Percentiles rank a stretch among this genome's conserved stretches.
Conservation (phyloP, 2,888 invertebrate genomes). For the Sphecodes monilicornis region DNA sequence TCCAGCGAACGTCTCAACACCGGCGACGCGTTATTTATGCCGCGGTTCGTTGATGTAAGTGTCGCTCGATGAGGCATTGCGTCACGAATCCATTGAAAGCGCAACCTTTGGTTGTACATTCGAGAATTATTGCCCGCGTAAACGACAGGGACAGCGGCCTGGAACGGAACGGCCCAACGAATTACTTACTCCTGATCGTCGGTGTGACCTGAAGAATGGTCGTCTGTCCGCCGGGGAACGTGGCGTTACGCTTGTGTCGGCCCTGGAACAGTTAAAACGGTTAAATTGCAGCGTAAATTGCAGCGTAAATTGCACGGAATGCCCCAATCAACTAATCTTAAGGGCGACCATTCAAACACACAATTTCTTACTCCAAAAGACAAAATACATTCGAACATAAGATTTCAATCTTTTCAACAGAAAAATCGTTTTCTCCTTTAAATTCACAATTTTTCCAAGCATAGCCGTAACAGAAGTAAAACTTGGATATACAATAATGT, state of each 20-base stretch:
- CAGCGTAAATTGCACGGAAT: background rate
- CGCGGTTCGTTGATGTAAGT: background rate
- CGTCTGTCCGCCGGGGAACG: conserved; percentile 91
- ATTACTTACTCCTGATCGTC: conserved; percentile 86
- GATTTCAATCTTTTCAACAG: background rate
- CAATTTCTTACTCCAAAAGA: background rate
- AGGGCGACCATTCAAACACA: background rate
- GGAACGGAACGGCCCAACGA: conserved; percentile 14
- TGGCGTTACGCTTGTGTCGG: conserved; percentile 92
- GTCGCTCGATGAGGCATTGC: conserved; percentile 2
- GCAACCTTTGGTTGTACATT: conserved; percentile 7
- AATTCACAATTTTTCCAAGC: background rate
- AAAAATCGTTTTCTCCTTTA: background rate
- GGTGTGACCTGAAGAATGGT: conserved; percentile 87
- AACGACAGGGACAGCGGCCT: conserved; percentile 14
- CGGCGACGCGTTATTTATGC: conserved; percentile 8
- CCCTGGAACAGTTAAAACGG: conserved; percentile 85
- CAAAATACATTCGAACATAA: background rate
- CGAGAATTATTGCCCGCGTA: conserved; percentile 21
- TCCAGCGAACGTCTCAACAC: background rate
- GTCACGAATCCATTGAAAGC: conserved; percentile 18
- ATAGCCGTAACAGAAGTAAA: too few relatives aligned
- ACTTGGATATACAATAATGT: too few relatives aligned
- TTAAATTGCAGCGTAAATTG: background rate
- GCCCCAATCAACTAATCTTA: background rate